Conservation (phyloP, 2,113 vertebrate species). For the Tyto alba region DNA sequence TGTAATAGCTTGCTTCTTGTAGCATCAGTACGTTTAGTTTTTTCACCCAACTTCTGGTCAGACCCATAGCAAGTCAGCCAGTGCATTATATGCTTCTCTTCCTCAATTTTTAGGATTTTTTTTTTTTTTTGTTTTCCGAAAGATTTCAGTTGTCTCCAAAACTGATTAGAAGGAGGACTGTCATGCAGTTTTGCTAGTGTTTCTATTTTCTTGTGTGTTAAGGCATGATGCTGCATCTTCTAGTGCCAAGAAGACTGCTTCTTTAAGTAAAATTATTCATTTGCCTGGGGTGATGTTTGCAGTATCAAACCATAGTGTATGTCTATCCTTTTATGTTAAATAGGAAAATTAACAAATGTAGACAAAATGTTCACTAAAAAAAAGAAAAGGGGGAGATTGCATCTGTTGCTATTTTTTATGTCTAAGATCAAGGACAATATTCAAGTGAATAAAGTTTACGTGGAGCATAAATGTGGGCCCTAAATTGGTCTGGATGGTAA, state of each 20-base stretch:
- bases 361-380: neutral
- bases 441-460: neutral
- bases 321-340: neutral
- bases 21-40: neutral
- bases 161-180: neutral
- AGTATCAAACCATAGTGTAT: neutral
- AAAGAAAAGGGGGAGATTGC: accelerated
- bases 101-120: neutral
- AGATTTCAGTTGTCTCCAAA: neutral
- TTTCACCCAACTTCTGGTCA: neutral
- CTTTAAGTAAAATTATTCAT: neutral
- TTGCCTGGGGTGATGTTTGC: neutral
- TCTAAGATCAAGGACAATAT: neutral
- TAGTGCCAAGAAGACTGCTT: neutral
- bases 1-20: accelerated
- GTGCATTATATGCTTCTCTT: neutral
- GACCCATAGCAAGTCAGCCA: neutral
- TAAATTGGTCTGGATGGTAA: neutral
- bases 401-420: neutral
- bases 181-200: neutral
- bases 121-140: neutral
- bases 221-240: neutral
- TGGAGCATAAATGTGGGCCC: neutral
- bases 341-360: neutral
- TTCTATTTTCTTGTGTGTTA: accelerated